phyloP scores from a whole-genome alignment of 2,888 invertebrate genomes.

The Prosapia bicincta region DNA sequence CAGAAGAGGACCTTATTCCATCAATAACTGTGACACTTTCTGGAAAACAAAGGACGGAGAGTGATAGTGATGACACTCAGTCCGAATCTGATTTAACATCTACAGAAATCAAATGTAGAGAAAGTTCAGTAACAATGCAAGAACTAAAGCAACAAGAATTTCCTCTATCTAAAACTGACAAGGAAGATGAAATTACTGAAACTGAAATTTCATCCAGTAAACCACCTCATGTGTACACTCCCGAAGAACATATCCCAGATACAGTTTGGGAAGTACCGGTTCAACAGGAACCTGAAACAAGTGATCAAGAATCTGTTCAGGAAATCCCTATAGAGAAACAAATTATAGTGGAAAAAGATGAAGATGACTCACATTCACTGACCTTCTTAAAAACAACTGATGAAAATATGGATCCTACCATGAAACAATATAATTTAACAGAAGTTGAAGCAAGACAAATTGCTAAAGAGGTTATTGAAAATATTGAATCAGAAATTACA shows the following conservation, averaged over 20 bases:
- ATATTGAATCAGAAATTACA: conserved; percentile 54
- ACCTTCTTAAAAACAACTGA: conserved; percentile 8
- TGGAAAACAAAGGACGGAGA: conserved; percentile 44
- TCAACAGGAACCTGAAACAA: conserved; percentile 45
- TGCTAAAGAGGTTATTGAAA: conserved; percentile 51
- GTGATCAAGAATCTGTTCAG: conserved; percentile 38
- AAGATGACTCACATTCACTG: conserved; percentile 40
- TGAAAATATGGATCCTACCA: background rate
- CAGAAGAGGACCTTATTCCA: conserved; percentile 40
- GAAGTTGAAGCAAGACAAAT: conserved; percentile 51
- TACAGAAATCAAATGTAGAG: conserved; percentile 47
- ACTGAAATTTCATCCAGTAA: conserved; percentile 15
- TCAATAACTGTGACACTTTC: conserved; percentile 48
- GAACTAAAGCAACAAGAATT: conserved; percentile 33
- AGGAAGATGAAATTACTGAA: conserved; percentile 28
- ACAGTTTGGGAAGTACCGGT: conserved; percentile 53
- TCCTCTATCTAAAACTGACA: conserved; percentile 24
- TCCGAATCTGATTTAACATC: conserved; percentile 55
- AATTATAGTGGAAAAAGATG: conserved; percentile 44
- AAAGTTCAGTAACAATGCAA: conserved; percentile 35
- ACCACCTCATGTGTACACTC: conserved; percentile 43
- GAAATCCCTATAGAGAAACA: conserved; percentile 43
- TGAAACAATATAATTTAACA: conserved; percentile 31
- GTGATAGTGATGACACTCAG: conserved; percentile 55
- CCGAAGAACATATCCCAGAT: conserved; percentile 51